Evolutionary conservation across 2,888 invertebrate species (phyloP).

Genomic region (Clistopyga incitator): DNA sequence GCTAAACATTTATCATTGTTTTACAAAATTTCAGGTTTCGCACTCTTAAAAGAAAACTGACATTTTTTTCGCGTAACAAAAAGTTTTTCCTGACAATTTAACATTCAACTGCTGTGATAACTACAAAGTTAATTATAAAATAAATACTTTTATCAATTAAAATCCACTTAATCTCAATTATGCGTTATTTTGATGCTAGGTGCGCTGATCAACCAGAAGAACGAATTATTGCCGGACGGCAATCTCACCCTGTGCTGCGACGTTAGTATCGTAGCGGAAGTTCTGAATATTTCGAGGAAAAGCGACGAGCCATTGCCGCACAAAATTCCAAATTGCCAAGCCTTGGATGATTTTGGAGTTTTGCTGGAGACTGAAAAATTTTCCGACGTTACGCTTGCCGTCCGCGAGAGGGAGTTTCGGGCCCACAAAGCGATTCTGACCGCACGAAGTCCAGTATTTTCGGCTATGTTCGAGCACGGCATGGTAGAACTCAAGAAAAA

Average conservation of each 20-base stretch:
- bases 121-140: too few relatives aligned
- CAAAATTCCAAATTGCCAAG: constrained; percentile 14
- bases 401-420: constrained; percentile 19
- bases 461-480: constrained; percentile 38
- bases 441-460: constrained; percentile 17
- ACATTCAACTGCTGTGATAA: too few relatives aligned
- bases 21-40: too few relatives aligned
- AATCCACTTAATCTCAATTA: too few relatives aligned
- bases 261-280: constrained; percentile 21
- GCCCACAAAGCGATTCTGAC: constrained; percentile 35
- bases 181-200: neutral
- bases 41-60: too few relatives aligned
- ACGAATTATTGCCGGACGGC: constrained; percentile 29
- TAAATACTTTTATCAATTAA: too few relatives aligned
- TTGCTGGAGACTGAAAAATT: constrained; percentile 19
- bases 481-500: constrained; percentile 25
- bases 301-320: neutral
- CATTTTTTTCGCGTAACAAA: too few relatives aligned
- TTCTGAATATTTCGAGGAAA: constrained; percentile 20
- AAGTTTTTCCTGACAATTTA: too few relatives aligned
- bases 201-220: neutral
- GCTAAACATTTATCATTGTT: too few relatives aligned
- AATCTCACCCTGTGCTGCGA: constrained; percentile 27
- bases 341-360: constrained; percentile 2
- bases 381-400: constrained; percentile 24